Base-by-base conservation (phyloP, 2,888 invertebrate genomes). In the Drosophila nr. fundita region DNA sequence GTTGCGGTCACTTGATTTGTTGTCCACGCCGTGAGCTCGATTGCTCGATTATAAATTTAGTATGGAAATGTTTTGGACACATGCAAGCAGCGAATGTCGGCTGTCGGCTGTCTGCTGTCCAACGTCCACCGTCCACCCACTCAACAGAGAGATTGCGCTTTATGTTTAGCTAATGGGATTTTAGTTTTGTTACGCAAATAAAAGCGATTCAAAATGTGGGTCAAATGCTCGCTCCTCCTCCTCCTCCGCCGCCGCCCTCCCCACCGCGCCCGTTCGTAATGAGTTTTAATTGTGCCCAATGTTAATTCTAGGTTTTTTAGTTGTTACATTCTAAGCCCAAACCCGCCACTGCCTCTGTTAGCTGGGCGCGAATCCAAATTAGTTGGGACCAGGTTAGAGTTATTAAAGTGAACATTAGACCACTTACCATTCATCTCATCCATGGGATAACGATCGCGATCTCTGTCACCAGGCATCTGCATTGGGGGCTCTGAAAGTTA, bases 371-470 rank as follows among this genome's bases (percentile, higher is more conserved):
- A 86, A 83, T 86, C 86, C 86, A 65, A 68, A 76, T 84, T 82
- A 78, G 75, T 80, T 73, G 69, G 79, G 77, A 49, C 18, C 10
- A 27, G 50, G 48, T 68, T 69, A 54, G 30, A 40, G 42, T 59
- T 18, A 29, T 8, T 45, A 29, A 27, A 18, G 0, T 10, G 7
- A 7, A 55, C 36, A 42, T 62, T 30, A 27, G 1, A 2, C 18
- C n/a, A 38, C 91, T 85, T 82, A 91, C 91, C 90, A 64, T 88
- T 91, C 70, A 91, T 78, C 48, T 88, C 81, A 5, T 89, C 83
- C 68, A 85, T 76, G 15, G 90, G 90, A 77, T 87, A 89, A 45
- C 76, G 78, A 67, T 73, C 75, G 21, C 68, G 68, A 69, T 87
- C 83, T 61, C 88, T 72, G 29, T 87, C 85, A 5, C 73, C 83